Percentiles rank a stretch among this genome's conserved stretches.
Conservation (phyloP, 2,113 vertebrate species). For the Eonycteris spelaea region DNA sequence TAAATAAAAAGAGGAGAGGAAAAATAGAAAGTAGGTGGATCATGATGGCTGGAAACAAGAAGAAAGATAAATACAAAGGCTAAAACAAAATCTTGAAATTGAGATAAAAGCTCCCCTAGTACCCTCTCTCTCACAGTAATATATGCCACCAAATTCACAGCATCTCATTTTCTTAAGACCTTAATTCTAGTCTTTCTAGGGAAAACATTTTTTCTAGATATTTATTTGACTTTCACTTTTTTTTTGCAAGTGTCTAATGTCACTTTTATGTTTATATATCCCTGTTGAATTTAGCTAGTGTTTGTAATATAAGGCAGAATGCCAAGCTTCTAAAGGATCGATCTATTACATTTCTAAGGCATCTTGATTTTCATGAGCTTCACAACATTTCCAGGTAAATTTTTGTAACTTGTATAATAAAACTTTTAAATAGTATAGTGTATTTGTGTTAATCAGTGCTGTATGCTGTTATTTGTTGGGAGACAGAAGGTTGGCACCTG, state of each 20-base stretch:
- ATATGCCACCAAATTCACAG: not conserved
- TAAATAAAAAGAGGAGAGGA: constrained; percentile 30
- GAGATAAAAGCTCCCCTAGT: not conserved
- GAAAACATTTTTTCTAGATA: not conserved
- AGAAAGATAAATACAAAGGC: not conserved
- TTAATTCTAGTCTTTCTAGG: not conserved
- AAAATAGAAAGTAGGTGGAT: constrained; percentile 1
- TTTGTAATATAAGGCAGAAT: constrained; percentile 9
- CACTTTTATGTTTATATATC: not conserved
- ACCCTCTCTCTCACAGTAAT: not conserved
- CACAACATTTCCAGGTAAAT: not conserved
- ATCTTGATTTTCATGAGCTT: constrained; percentile 25
- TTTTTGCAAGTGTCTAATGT: not conserved
- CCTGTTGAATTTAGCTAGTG: not conserved
- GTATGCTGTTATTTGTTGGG: too few relatives aligned
- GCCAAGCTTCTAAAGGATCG: not conserved
- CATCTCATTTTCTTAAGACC: not conserved
- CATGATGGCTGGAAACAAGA: not conserved
- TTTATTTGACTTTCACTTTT: constrained; percentile 22
- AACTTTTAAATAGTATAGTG: not conserved
- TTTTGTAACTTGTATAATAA: not conserved
- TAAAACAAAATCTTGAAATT: not conserved
- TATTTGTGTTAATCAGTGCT: not conserved
- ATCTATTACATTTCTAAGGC: not conserved
- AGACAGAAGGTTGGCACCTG: not conserved